phyloP scores from a whole-genome alignment of 1,140 invertebrate genomes.

The Asbolus verrucosus region DNA sequence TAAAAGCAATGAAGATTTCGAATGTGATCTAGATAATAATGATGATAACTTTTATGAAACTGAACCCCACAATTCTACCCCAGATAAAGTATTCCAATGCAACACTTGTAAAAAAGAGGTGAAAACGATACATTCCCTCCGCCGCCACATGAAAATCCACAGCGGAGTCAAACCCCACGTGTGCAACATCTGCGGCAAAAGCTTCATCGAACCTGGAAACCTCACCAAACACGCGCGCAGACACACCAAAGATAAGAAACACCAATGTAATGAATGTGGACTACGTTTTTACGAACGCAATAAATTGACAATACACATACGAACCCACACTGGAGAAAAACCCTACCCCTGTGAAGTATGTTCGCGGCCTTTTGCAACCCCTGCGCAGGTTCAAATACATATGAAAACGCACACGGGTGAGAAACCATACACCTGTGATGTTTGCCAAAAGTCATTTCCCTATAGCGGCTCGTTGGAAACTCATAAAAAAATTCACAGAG shows the following conservation, averaged over 20 bases:
- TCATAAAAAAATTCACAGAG: slow-evolving; percentile 49
- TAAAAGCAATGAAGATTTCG: not conserved
- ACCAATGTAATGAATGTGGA: slow-evolving; percentile 45
- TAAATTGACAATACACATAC: slow-evolving; percentile 38
- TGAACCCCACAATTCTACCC: not conserved
- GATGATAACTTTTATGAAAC: not conserved
- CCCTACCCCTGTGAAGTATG: slow-evolving; percentile 40
- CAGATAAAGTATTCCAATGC: slow-evolving; percentile 34
- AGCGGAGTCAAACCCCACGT: slow-evolving; percentile 72
- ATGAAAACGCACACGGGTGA: slow-evolving; percentile 46
- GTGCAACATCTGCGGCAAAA: slow-evolving; percentile 75
- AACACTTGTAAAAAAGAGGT: slow-evolving; percentile 45
- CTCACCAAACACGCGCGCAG: slow-evolving; percentile 44
- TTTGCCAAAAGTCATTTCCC: slow-evolving; percentile 41
- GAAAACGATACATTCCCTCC: slow-evolving; percentile 47
- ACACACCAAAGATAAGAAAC: slow-evolving; percentile 43
- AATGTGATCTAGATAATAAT: not conserved
- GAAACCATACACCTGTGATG: slow-evolving; percentile 42
- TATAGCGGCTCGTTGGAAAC: slow-evolving; percentile 45
- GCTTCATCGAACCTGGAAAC: slow-evolving; percentile 67
- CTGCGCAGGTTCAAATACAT: slow-evolving; percentile 37
- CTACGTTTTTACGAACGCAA: slow-evolving; percentile 42
- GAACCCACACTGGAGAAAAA: slow-evolving; percentile 49
- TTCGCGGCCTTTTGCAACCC: slow-evolving; percentile 25
- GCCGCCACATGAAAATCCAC: slow-evolving; percentile 70